These are phyloP conservation scores for Harpagoxenus sublaevis DNA, from an alignment of 2,888 invertebrate species.

Conservation along the genomic window DNA sequence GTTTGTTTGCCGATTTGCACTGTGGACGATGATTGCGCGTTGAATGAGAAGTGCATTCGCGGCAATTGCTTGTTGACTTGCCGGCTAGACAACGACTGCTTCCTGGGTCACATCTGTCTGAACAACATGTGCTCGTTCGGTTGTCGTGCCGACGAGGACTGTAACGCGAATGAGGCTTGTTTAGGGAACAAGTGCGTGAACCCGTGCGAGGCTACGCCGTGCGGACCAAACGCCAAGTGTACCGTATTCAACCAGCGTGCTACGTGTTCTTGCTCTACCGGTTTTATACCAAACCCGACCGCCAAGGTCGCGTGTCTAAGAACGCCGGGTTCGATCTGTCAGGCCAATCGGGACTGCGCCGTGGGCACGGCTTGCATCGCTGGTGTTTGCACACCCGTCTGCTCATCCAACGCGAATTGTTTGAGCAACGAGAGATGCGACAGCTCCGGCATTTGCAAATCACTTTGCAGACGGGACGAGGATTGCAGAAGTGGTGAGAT, in stretches of 20 bases:
- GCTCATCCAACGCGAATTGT: slow-evolving; percentile 92
- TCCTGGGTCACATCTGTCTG: slow-evolving; percentile 95
- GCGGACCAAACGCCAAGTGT: slow-evolving; percentile 95
- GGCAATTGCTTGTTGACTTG: slow-evolving; percentile 95
- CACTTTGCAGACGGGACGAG: slow-evolving; percentile 93
- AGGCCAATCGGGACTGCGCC: slow-evolving; percentile 92
- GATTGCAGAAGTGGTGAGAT: slow-evolving; percentile 96
- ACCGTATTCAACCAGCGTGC: slow-evolving; percentile 93
- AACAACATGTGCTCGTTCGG: slow-evolving; percentile 95
- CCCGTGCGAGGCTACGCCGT: slow-evolving; percentile 92
- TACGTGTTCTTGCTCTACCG: slow-evolving; percentile 92
- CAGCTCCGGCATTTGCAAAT: slow-evolving; percentile 92
- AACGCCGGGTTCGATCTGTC: slow-evolving; percentile 92
- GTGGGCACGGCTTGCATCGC: slow-evolving; percentile 91
- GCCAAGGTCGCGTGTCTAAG: slow-evolving; percentile 95
- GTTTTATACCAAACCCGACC: slow-evolving; percentile 95
- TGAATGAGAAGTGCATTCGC: slow-evolving; percentile 95
- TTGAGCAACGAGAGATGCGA: slow-evolving; percentile 94
- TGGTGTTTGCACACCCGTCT: slow-evolving; percentile 92
- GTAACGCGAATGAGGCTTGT: slow-evolving; percentile 94
- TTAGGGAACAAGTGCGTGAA: slow-evolving; percentile 93
- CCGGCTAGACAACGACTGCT: slow-evolving; percentile 96
- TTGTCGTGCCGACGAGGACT: slow-evolving; percentile 95
- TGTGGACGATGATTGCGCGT: slow-evolving; percentile 93
- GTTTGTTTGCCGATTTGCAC: slow-evolving; percentile 93